Base-by-base conservation (phyloP, 2,797 vertebrate species). In the Argya squamiceps region DNA sequence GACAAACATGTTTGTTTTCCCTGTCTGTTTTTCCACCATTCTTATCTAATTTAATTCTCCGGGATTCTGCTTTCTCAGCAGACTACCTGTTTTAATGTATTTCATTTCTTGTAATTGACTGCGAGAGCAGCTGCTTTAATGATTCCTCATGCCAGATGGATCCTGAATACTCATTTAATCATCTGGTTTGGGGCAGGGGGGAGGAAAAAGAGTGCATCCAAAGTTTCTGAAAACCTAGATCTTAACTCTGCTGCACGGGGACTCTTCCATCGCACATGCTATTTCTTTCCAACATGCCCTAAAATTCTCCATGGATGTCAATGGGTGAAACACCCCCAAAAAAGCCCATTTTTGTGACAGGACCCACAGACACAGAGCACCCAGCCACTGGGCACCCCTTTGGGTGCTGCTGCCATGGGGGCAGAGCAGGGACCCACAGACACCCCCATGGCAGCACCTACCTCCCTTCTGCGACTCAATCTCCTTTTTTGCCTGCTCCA, bases 401-500 rank as follows among this genome's bases (percentile, higher is more conserved):
- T 5, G 39, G 26, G 49, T 50, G 39, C 53, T 39, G 58, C 47
- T 56, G 37, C 75, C 59, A n/a, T 0, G 0, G 63, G 63, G 9
- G 10, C 41, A 88, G 75, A 47, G 43, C 6, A 3, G 9, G n/a
- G 23, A 52, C 27, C 47, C 24, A 49, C 24, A 49, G 47, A 49
- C 47, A 70, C 58, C 16, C 65, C 58, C 11, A 10, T 0, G 4
- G 26, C 11, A 2, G 65, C 80, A 91, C 94, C 41, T 75, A 99
- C 99, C 99, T 97, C 99, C 99, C 97, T 99, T 99, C 97, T 99
- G 99, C 1, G 99, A 99, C 98, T 99, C 99, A 34, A 99, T 99
- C 98, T 99, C 99, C 98, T 99, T 99, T 98, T 99, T 99, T 30
- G 99, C 99, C 98, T 99, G 99, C 97, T 99, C 99, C 95, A 99